A percentile compares a stretch with the other conserved stretches of the same genome.
phyloP scores from a whole-genome alignment of 2,113 vertebrate genomes.

The Apistogramma diplotaenia region DNA sequence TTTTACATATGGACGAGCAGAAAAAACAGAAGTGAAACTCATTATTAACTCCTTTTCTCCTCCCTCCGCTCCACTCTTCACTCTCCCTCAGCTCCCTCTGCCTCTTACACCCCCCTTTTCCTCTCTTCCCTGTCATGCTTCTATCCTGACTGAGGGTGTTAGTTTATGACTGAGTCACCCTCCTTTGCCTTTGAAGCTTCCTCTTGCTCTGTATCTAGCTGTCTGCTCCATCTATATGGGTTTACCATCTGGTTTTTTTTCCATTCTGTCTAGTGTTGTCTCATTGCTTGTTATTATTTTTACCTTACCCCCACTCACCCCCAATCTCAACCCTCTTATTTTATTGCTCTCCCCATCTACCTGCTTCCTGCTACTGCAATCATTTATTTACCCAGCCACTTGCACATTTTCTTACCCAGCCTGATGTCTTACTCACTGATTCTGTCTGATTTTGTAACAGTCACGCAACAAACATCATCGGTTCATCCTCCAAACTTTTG shows the following conservation, averaged over 20 bases:
- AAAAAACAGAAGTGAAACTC: conserved; percentile 5
- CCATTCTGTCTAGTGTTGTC: neutral
- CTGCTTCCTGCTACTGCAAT: conserved; percentile 57
- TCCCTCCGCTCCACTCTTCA: conserved; percentile 24
- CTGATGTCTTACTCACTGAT: conserved; percentile 63
- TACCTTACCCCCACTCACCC: neutral
- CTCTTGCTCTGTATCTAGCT: conserved; percentile 41
- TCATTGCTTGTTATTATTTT: conserved; percentile 35
- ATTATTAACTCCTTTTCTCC: conserved; percentile 45
- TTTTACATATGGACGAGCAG: conserved; percentile 38
- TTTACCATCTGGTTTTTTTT: neutral
- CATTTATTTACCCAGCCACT: conserved; percentile 62
- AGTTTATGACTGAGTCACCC: conserved; percentile 69
- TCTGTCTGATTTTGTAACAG: conserved; percentile 62
- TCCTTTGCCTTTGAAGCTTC: conserved; percentile 53
- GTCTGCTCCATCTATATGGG: conserved; percentile 1
- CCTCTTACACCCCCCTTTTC: conserved; percentile 11
- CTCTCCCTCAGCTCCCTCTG: conserved; percentile 31
- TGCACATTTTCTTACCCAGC: conserved; percentile 25
- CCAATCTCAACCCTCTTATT: conserved; percentile 2
- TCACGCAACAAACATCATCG: conserved; percentile 34
- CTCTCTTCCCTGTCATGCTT: conserved; percentile 46
- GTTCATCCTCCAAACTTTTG: conserved; percentile 9
- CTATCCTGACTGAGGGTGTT: conserved; percentile 62
- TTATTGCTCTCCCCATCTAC: conserved; percentile 10